Base-by-base conservation (phyloP, 2,113 vertebrate genomes). In the Plecotus auritus region DNA sequence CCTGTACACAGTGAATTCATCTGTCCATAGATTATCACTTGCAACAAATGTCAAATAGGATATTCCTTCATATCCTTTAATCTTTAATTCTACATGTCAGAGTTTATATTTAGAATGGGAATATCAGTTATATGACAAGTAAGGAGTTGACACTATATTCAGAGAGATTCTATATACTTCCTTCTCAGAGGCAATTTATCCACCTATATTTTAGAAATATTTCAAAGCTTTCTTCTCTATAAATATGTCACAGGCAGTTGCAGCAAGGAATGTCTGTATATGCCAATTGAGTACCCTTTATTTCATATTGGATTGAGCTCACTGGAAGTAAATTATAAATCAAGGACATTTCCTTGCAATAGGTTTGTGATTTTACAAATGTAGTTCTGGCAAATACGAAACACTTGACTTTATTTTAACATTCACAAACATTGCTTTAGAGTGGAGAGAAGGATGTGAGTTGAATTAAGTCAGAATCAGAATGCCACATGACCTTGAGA, bases 371-470 rank as follows among this genome's bases (percentile, higher is more conserved):
- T 47, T 85, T 92, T 95, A 95, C n/a, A 82, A 80, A 92, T 77
- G 40, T 7, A 81, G 28, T 32, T 7, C 59, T 93, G 22, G 22
- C 69, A 92, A 83, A 92, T 61, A 94, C 42, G 88, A 95, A 92
- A 81, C n/a, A 84, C 14, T 84, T 88, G 42, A 35, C 51, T 89
- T 95, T 92, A 77, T 82, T 95, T 92, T 95, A 88, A 85, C 88
- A 82, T n/a, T 18, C 56, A 95, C n/a, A 88, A 90, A 82, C 16
- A 40, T 87, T n/a, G 51, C 54, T 89, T 86, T 61, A 76, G 69
- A 37, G 9, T 64, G 9, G 5, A 93, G 64, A 73, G 18, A 85
- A 76, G 70, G 26, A 73, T 85, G 32, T 72, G 30, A 88, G 5
- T 37, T 37, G 69, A 97, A 77, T 93, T 85, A 73, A 67, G 30